Conservation (phyloP, 2,797 vertebrate species). For the Oceanodroma leucorhoa region DNA sequence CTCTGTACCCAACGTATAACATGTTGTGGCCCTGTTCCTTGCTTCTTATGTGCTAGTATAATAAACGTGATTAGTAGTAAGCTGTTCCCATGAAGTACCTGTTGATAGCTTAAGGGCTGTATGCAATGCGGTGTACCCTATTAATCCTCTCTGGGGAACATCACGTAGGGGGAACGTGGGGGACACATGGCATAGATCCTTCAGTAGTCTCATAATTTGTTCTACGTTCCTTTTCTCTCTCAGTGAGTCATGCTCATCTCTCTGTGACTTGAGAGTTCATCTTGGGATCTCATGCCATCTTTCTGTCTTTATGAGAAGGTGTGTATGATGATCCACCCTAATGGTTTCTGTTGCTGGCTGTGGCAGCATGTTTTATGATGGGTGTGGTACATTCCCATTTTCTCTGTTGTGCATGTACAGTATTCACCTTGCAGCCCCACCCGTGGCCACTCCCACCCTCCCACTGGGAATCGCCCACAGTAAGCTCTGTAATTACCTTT, state of each 20-base stretch:
- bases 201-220: not conserved
- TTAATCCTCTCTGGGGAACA: not conserved
- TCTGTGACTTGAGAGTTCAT: constrained; percentile 67
- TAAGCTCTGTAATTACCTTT: constrained; percentile 76
- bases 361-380: constrained; percentile 81
- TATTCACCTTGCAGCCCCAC: constrained; percentile 68
- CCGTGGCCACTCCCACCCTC: constrained; percentile 75
- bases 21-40: not conserved
- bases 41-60: not conserved
- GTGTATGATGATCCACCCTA: constrained; percentile 78
- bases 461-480: constrained; percentile 79
- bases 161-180: rapidly evolving
- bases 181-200: not conserved
- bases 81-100: not conserved
- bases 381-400: constrained; percentile 76
- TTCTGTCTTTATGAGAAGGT: constrained; percentile 76
- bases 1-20: not conserved
- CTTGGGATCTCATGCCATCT: constrained; percentile 56
- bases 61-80: not conserved
- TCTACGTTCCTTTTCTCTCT: not conserved
- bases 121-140: rapidly evolving
- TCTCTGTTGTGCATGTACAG: constrained; percentile 67
- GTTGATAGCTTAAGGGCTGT: not conserved
- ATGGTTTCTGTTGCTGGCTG: constrained; percentile 82
- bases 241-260: constrained; percentile 52